Percentiles rank a stretch among this genome's conserved stretches.
Evolutionary conservation across 53 echinoderm and acorn worm genomes (phyloP).

Genomic region (Arbacia lixula): DNA sequence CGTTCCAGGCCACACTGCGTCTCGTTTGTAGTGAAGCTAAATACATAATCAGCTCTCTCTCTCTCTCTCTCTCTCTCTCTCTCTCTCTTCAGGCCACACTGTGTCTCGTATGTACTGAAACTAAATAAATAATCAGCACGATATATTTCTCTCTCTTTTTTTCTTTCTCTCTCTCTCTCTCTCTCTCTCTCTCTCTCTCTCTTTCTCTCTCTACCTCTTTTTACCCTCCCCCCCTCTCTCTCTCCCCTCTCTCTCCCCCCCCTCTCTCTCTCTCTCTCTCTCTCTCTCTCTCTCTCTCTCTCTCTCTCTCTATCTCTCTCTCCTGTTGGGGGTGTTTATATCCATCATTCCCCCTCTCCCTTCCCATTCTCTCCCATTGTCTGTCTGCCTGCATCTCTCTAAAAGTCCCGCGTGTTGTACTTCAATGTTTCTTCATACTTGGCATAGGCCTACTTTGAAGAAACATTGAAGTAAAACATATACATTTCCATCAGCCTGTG

Average conservation of each 20-base stretch:
- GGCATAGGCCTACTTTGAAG: too few species aligned
- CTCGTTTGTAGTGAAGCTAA: too few species aligned
- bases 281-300: not conserved
- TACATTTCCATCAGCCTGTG: too few species aligned
- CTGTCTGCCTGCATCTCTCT: not conserved
- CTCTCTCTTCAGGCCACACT: not conserved
- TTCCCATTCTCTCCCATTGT: not conserved
- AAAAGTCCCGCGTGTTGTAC: too few species aligned
- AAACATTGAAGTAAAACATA: too few species aligned
- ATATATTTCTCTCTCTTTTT: not conserved
- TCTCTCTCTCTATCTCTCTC: not conserved
- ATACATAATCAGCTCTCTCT: too few species aligned
- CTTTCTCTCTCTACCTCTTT: not conserved
- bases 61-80: slow-evolving; percentile 3
- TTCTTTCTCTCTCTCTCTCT: not conserved
- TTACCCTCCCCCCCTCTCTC: not conserved
- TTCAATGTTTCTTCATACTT: too few species aligned
- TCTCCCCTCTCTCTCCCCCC: not conserved
- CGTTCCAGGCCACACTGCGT: too few species aligned
- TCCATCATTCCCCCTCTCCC: not conserved
- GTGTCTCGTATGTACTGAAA: not conserved
- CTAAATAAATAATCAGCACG: not conserved
- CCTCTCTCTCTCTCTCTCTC: not conserved
- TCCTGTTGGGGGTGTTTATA: not conserved
- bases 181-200: not conserved